Conservation (phyloP, 2,113 vertebrate species). For the Cynopterus brachyotis region DNA sequence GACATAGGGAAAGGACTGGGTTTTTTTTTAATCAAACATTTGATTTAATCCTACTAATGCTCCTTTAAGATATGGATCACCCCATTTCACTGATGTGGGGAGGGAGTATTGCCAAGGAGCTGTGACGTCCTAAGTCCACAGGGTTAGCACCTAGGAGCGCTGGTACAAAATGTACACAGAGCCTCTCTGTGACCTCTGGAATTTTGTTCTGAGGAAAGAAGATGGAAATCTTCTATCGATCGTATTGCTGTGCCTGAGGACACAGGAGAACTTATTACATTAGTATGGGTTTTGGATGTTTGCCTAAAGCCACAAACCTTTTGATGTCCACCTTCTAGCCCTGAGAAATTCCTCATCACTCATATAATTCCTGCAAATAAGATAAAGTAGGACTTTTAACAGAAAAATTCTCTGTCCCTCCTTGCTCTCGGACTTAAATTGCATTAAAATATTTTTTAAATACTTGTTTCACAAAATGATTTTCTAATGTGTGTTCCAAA, state of each 20-base stretch:
- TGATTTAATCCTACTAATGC: neutral
- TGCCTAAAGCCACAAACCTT: conserved; percentile 49
- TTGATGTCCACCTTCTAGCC: conserved; percentile 32
- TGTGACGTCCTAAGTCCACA: neutral
- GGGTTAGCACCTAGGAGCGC: neutral
- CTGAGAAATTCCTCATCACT: conserved; percentile 44
- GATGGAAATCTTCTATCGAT: neutral
- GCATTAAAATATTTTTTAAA: neutral
- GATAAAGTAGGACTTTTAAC: conserved; percentile 36
- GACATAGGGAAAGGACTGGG: neutral
- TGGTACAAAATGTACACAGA: neutral
- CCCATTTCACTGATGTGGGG: neutral
- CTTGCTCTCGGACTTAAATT: conserved; percentile 3
- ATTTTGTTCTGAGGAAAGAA: conserved; percentile 29
- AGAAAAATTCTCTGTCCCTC: conserved; percentile 14
- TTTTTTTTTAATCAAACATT: neutral
- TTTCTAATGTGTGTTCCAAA: neutral
- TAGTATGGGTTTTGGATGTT: conserved; percentile 45
- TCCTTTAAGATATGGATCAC: neutral
- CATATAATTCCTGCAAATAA: conserved; percentile 34
- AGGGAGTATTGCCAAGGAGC: neutral
- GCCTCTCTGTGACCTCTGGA: neutral
- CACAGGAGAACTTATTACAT: conserved; percentile 14
- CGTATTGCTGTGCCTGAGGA: neutral
- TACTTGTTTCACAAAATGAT: neutral